Evolutionary conservation across 2,797 vertebrate species (phyloP).

Genomic region (Rhynchotus rufescens): DNA sequence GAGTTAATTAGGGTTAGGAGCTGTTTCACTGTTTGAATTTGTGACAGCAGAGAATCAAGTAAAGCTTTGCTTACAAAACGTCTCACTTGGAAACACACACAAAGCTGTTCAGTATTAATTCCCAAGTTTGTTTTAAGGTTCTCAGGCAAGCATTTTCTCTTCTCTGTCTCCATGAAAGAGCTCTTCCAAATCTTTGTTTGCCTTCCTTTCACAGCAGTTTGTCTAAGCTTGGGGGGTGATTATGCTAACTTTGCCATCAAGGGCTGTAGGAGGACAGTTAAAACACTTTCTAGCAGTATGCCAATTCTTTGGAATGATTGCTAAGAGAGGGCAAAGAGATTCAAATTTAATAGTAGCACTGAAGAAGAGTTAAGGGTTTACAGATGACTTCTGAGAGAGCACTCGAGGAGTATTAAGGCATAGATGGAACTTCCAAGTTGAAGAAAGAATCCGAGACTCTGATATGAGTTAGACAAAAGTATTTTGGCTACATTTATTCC

Average conservation of each 20-base stretch:
- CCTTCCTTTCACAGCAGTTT: constrained; percentile 44
- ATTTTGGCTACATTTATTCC: background rate
- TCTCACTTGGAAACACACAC: constrained; percentile 22
- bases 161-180: background rate
- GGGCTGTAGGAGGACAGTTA: background rate
- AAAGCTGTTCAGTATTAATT: constrained; percentile 48
- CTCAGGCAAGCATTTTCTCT: constrained; percentile 31
- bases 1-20: constrained; percentile 55
- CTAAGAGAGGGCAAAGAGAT: background rate
- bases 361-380: background rate
- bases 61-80: constrained; percentile 54
- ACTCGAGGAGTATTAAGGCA: background rate
- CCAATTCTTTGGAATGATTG: background rate
- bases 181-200: constrained; percentile 47
- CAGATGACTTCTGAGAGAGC: constrained; percentile 1
- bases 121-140: constrained; percentile 21
- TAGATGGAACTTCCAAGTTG: background rate
- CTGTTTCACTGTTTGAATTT: background rate
- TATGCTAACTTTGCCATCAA: constrained; percentile 20
- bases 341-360: background rate
- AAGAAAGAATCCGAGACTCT: background rate
- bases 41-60: constrained; percentile 48
- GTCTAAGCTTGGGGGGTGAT: constrained; percentile 17
- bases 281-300: background rate
- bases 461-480: background rate